Percentiles rank a stretch among this genome's conserved stretches.
Conservation (phyloP, 2,113 vertebrate species). For the Ceuthmochares aereus region DNA sequence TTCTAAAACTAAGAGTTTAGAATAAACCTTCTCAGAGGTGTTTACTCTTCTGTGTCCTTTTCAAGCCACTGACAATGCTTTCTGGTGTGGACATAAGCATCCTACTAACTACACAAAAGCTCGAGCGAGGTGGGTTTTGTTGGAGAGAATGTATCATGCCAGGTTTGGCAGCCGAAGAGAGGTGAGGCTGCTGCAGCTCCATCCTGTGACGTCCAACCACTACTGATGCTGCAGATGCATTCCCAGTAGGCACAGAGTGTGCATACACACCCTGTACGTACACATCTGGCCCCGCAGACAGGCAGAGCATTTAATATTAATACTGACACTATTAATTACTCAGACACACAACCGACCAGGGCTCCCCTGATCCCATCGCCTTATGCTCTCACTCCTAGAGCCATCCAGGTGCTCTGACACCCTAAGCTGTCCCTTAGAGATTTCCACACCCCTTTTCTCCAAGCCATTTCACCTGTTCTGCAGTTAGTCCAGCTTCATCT, state of each 20-base stretch:
- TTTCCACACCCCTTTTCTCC: background rate
- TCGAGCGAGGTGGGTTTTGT: background rate
- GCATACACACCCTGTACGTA: rapidly evolving
- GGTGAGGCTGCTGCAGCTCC: background rate
- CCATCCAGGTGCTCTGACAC: background rate
- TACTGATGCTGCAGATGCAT: background rate
- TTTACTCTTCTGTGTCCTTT: background rate
- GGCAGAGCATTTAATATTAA: background rate
- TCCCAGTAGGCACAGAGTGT: background rate
- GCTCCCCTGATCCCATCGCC: background rate
- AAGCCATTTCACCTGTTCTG: background rate
- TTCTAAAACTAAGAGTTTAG: background rate
- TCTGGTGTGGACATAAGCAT: background rate
- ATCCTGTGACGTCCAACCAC: background rate
- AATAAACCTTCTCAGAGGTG: background rate
- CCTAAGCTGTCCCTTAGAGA: background rate
- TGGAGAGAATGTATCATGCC: background rate
- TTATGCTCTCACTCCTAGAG: background rate
- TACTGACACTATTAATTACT: too few species aligned
- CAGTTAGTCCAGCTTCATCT: background rate
- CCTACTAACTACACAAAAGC: background rate
- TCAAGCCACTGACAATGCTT: background rate
- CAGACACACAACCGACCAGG: background rate
- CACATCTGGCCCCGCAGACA: background rate
- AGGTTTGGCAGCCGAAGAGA: background rate